Conservation (phyloP, 1,140 invertebrate species). For the Oryctes rhinoceros region DNA sequence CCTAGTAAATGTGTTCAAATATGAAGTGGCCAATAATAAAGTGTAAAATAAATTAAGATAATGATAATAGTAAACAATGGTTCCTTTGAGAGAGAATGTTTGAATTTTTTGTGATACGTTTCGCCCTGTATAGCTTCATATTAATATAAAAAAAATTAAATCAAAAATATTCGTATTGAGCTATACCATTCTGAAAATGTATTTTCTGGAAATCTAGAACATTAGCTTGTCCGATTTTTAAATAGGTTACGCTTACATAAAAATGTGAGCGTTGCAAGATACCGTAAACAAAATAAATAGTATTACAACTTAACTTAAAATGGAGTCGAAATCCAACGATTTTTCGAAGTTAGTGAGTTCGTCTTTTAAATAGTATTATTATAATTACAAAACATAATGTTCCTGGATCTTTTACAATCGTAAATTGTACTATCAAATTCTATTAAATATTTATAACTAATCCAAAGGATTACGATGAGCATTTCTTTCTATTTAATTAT, state of each 20-base stretch:
- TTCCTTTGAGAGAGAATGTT: constrained; percentile 40
- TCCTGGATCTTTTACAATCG: background rate
- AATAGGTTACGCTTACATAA: background rate
- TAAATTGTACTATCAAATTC: background rate
- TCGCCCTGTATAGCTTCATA: background rate
- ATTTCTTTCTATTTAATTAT: constrained; percentile 20
- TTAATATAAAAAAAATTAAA: background rate
- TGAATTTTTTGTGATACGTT: constrained; percentile 20
- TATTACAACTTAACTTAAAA: background rate
- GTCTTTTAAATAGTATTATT: constrained; percentile 20
- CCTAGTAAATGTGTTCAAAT: constrained; percentile 48
- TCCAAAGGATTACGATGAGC: constrained; percentile 25
- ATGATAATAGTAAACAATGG: constrained; percentile 40
- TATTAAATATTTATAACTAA: background rate
- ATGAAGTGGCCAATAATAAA: constrained; percentile 47
- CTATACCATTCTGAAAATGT: too few species aligned
- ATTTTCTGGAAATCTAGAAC: too few species aligned
- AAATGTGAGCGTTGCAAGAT: background rate
- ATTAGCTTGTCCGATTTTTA: too few species aligned
- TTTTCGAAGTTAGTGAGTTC: background rate
- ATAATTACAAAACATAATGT: background rate
- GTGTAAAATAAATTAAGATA: constrained; percentile 40
- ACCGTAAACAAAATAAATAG: background rate
- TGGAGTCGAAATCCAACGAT: background rate
- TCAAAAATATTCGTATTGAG: too few species aligned